A percentile compares a stretch with the other conserved stretches of the same genome.
Conservation (phyloP, 1,140 invertebrate genomes). For the Cotesia glomerata region DNA sequence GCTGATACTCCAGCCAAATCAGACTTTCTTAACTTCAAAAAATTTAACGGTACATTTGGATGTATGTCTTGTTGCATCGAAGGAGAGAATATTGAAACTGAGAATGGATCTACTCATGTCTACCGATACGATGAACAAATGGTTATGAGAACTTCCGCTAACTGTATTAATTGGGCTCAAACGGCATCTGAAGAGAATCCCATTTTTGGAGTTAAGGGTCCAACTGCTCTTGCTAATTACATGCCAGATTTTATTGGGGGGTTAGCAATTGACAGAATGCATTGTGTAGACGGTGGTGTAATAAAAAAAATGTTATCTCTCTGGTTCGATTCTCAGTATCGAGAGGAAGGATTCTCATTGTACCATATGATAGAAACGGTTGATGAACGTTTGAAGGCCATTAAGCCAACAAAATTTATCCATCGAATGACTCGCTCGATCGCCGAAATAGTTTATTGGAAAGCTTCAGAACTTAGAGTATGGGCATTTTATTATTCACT, state of each 20-base stretch:
- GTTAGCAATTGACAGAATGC: conserved; percentile 34
- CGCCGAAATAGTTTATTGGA: conserved; percentile 36
- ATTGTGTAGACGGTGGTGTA: conserved; percentile 26
- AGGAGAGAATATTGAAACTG: conserved; percentile 2
- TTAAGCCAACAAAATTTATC: conserved; percentile 36
- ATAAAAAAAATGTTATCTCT: conserved; percentile 22
- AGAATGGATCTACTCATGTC: conserved; percentile 13
- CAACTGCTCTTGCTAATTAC: conserved; percentile 11
- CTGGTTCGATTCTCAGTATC: conserved; percentile 20
- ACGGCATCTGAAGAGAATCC: neutral
- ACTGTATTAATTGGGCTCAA: neutral
- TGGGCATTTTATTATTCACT: conserved; percentile 35
- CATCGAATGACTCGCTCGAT: conserved; percentile 37
- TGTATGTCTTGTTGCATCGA: conserved; percentile 25
- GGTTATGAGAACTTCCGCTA: neutral
- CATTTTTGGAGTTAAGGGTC: conserved; percentile 24
- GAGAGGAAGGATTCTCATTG: conserved; percentile 20
- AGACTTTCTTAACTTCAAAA: conserved; percentile 31
- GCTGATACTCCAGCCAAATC: conserved; percentile 32
- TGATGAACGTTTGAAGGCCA: conserved; percentile 16
- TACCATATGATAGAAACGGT: conserved; percentile 4
- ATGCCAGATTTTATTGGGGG: conserved; percentile 33
- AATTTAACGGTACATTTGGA: conserved; percentile 28
- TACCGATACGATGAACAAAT: conserved; percentile 17
- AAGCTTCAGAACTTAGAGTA: conserved; percentile 35